phyloP scores from a whole-genome alignment of 2,797 vertebrate species.

The Labeo calbasu region DNA sequence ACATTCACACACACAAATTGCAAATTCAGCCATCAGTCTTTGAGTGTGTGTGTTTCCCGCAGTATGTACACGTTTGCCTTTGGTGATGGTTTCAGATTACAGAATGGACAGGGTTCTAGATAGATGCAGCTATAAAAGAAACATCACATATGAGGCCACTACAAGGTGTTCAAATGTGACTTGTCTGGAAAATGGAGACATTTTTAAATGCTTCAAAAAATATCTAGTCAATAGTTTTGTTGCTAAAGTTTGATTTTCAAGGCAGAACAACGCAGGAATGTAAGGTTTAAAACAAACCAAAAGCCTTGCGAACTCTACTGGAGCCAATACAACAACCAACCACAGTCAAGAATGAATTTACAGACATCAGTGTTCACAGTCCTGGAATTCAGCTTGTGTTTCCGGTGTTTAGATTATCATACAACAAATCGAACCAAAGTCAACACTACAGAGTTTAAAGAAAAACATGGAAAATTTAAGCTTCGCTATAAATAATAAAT shows the following conservation, averaged over 20 bases:
- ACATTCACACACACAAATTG: conserved; percentile 13
- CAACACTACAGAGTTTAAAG: background rate
- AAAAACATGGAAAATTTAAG: conserved; percentile 22
- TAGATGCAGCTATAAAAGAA: background rate
- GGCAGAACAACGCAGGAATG: background rate
- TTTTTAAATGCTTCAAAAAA: background rate
- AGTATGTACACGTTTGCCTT: conserved; percentile 1
- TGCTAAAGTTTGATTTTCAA: background rate
- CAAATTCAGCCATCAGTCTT: background rate
- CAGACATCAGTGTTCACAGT: background rate
- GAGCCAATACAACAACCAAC: background rate
- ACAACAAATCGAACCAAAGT: conserved; percentile 12
- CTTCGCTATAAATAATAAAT: conserved; percentile 12
- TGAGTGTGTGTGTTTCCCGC: background rate
- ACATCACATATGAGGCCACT: background rate
- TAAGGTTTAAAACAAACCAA: background rate
- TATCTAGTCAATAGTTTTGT: background rate
- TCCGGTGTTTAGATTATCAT: conserved; percentile 10
- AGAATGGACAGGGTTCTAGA: conserved; percentile 23
- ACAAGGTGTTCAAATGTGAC: background rate
- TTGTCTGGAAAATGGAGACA: background rate
- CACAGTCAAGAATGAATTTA: background rate
- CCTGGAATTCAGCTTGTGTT: conserved; percentile 8
- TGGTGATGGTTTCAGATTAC: conserved; percentile 6
- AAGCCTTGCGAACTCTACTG: background rate